Evolutionary conservation across 2,888 invertebrate genomes (phyloP).

Genomic region (Drosophila basisetae): DNA sequence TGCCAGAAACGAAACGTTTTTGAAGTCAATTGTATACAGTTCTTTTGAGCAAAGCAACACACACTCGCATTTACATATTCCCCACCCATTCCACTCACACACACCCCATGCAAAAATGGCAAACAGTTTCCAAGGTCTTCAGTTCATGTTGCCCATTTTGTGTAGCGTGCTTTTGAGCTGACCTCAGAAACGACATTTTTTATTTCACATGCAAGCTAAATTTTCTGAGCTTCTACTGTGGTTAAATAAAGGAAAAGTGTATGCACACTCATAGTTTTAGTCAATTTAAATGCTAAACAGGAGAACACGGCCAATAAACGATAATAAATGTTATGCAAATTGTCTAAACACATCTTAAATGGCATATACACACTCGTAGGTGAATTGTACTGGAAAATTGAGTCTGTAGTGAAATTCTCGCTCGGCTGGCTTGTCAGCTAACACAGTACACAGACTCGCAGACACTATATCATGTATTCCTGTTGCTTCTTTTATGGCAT

Average conservation of each 20-base stretch:
- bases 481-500: conserved; percentile 53
- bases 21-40: not conserved
- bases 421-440: conserved; percentile 27
- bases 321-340: conserved; percentile 65
- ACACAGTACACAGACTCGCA: conserved; percentile 1
- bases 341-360: conserved; percentile 17
- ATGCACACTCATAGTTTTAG: conserved; percentile 17
- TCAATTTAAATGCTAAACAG: conserved; percentile 66
- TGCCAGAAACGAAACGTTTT: not conserved
- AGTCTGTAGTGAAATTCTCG: conserved; percentile 2
- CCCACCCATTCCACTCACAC: not conserved
- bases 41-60: not conserved
- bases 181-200: conserved; percentile 24
- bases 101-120: not conserved
- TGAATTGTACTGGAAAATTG: conserved; percentile 14
- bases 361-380: conserved; percentile 4
- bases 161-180: conserved; percentile 23
- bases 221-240: not conserved
- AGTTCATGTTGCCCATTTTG: conserved; percentile 21
- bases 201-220: conserved; percentile 23
- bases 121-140: conserved; percentile 14
- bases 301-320: conserved; percentile 44
- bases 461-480: conserved; percentile 37
- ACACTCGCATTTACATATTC: not conserved
- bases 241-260: conserved; percentile 1